Evolutionary conservation across 2,888 invertebrate genomes (phyloP).

Genomic region (Masnerella sp.): DNA sequence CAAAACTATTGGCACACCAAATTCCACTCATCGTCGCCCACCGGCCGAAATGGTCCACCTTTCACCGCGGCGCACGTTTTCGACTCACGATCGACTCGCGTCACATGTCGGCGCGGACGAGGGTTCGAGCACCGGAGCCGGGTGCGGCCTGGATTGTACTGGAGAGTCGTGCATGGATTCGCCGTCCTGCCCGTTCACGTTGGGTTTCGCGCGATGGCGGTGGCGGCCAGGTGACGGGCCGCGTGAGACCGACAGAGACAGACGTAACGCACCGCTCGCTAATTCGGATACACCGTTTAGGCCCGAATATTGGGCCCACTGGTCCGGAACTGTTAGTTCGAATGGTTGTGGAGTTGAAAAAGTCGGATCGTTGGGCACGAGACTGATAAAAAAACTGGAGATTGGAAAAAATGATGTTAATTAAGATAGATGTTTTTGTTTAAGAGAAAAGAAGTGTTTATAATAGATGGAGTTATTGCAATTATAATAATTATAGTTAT

Average conservation of each 20-base stretch:
- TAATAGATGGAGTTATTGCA: too few relatives aligned
- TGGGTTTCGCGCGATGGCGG: slow-evolving; percentile 52
- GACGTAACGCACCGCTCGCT: slow-evolving; percentile 10
- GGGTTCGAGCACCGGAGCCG: slow-evolving; percentile 43
- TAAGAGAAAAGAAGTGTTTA: too few relatives aligned
- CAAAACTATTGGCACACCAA: too few relatives aligned
- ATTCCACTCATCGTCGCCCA: not conserved
- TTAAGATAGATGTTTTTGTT: too few relatives aligned
- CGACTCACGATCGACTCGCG: not conserved
- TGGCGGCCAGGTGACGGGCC: slow-evolving; percentile 54
- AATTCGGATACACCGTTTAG: slow-evolving; percentile 34
- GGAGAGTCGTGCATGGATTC: slow-evolving; percentile 52
- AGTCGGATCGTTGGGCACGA: too few relatives aligned
- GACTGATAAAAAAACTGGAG: too few relatives aligned
- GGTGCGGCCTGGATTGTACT: slow-evolving; percentile 55
- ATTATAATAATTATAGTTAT: too few relatives aligned
- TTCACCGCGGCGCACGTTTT: slow-evolving; percentile 20
- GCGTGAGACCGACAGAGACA: slow-evolving; percentile 23
- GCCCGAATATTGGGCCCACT: not conserved
- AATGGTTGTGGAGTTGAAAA: too few relatives aligned
- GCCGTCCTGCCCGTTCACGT: slow-evolving; percentile 49
- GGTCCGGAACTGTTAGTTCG: not conserved
- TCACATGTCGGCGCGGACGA: slow-evolving; percentile 35
- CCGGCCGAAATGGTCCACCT: slow-evolving; percentile 8
- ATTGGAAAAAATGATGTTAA: too few relatives aligned